Base-by-base conservation (phyloP, 2,113 vertebrate species). In the Thalassoma bifasciatum region DNA sequence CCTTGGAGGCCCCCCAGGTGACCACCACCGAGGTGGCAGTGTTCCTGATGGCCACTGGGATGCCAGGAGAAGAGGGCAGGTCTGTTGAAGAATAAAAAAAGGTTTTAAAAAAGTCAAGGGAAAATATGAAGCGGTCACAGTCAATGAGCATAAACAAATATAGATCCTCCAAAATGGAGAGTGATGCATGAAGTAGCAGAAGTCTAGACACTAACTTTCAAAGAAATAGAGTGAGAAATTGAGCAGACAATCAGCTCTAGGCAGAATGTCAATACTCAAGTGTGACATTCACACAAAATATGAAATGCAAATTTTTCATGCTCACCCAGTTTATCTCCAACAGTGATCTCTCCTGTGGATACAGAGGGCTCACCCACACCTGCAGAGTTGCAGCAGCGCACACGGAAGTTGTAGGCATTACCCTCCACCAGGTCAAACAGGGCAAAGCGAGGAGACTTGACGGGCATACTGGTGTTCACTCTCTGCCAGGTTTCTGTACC, bases 401-500 rank as follows among this genome's bases (percentile, higher is more conserved):
- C 98, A 1, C 98, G 95, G 94, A 99, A 99, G 81, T 88, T 93
- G 91, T 99, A 99, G 66, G 96, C 94, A 79, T 96, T 97, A 8
- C 96, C 96, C 91, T 97, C 98, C 0, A 93, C 94, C 91, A 99
- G 90, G 89, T 99, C 98, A 59, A 99, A 99, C 75, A 99, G 93
- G 40, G 98, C 98, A 62, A 97, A 99, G 70, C 97, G 97, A 8
- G 98, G 98, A 60, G 98, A 99, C 91, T 97, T 98, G 71, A 98
- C 96, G 0, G 98, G 98, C 81, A 98, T 97, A 54, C 98, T 95
- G 0, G 96, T 96, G 94, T 99, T 99, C 71, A 98, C 97, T 68
- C 96, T 95, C 88, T 99, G 98, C 98, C 98, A 99, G 79, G 93
- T 94, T 72, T 99, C 96, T 0, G 95, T 95, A 22, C 94, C 97